Evolutionary conservation across 2,797 vertebrate species (phyloP), one percentile per base, ranked within the genome.

Genomic region (Chiloscyllium punctatum): DNA sequence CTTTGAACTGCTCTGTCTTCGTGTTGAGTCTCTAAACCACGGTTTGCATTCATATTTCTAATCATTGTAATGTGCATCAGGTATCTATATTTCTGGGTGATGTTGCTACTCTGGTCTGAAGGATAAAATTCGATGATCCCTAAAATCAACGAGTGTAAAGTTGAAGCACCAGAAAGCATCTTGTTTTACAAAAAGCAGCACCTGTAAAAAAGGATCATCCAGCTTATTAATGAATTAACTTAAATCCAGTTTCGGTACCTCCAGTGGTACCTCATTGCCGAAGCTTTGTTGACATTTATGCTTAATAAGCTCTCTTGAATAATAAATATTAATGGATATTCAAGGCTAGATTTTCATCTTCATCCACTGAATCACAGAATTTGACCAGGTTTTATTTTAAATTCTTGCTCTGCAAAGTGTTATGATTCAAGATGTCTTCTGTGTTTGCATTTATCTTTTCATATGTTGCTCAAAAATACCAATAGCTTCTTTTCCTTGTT

Each of bases 291-390:
- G 37, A 48, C 23, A 42, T 6, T 7, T 25, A 21, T 23, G 37
- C 42, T 84, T 25, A 48, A 48, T 25, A 84, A 48, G 82, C 42
- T 84, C 37, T 84, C 82, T 84, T 84, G 82, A 84, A 84, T 84
- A 84, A 84, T 84, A 84, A 84, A 84, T 84, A 84, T 84, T 84
- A 37, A 42, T 82, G n/a, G n/a, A 79, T 82, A 82, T 37, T 79
- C 79, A 84, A 48, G 37, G 79, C 79, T 84, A 84, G 79, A 37
- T 48, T 82, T 84, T 84, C 79, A 84, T 84, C 79, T 37, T 11
- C 79, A 48, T 48, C 21, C 82, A 84, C 18, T 23, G 74, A 37
- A 4, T 48, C 82, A 48, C 37, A 9, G 18, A 84, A 84, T 84
- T 48, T 48, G 82, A 42, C 42, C 82, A 23, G 9, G 82, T 48